Percentiles rank a stretch among this genome's conserved stretches.
phyloP scores from a whole-genome alignment of 2,113 vertebrate species.

The Phalacrocorax pelagicus region DNA sequence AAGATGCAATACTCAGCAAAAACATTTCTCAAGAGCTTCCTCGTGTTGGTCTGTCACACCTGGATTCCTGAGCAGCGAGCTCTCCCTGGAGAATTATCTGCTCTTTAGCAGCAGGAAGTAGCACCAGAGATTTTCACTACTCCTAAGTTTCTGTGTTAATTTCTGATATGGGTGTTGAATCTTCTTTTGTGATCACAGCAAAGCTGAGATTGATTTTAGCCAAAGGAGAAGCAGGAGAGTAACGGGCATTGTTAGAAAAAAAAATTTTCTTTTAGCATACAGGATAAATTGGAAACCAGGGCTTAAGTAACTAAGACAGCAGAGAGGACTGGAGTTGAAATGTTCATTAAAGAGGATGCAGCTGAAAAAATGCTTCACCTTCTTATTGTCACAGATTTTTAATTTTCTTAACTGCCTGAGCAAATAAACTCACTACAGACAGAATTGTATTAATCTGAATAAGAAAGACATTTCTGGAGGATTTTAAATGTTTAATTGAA shows the following conservation, averaged over 20 bases:
- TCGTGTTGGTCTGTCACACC: background rate
- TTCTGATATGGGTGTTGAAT: background rate
- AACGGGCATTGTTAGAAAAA: background rate
- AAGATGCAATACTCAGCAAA: background rate
- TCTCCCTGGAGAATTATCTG: background rate
- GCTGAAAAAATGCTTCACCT: background rate
- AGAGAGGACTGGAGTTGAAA: background rate
- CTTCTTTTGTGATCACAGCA: background rate
- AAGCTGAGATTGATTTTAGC: background rate
- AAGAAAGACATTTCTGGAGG: background rate
- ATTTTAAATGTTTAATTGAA: background rate
- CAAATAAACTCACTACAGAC: background rate
- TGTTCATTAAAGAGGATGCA: background rate
- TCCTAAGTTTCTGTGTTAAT: background rate
- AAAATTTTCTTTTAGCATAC: background rate
- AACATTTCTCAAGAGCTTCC: background rate
- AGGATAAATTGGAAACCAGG: background rate
- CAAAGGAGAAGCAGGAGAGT: background rate
- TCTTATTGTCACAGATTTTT: background rate
- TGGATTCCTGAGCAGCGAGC: background rate
- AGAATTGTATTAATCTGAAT: background rate
- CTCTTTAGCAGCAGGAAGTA: background rate
- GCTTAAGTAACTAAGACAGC: background rate
- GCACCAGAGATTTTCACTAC: background rate
- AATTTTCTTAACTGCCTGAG: background rate